Evolutionary conservation across 2,113 vertebrate genomes (phyloP).

Genomic region (Anolis carolinensis): DNA sequence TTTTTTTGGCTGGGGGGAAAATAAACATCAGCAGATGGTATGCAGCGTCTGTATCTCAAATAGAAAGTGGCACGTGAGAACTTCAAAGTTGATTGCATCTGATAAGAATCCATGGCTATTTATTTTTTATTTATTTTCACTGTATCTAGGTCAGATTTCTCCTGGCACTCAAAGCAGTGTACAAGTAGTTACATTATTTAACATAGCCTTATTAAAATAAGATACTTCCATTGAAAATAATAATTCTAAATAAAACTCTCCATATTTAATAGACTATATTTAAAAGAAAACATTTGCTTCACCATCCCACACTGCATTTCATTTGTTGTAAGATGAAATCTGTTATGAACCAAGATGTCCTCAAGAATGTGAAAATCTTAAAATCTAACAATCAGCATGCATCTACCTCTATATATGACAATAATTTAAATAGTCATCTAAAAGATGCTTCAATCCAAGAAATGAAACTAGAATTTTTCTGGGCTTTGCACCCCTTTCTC

Average conservation of each 20-base stretch:
- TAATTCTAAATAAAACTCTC: not conserved
- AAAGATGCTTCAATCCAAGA: too few relatives aligned
- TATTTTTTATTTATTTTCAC: conserved; percentile 36
- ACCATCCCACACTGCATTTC: not conserved
- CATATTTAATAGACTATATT: not conserved
- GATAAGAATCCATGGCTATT: conserved; percentile 41
- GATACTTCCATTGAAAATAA: not conserved
- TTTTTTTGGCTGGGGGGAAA: conserved; percentile 71
- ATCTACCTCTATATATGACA: not conserved
- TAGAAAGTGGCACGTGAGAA: conserved; percentile 50
- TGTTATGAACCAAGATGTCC: not conserved
- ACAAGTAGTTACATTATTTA: not conserved
- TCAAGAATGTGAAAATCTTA: not conserved
- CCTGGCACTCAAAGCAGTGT: not conserved
- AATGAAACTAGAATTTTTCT: too few relatives aligned
- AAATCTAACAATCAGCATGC: not conserved
- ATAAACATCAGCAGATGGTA: conserved; percentile 77
- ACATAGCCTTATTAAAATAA: not conserved
- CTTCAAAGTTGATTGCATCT: conserved; percentile 51
- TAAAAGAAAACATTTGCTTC: not conserved
- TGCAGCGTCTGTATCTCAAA: conserved; percentile 67
- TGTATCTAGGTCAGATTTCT: conserved; percentile 46
- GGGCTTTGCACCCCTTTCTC: too few relatives aligned
- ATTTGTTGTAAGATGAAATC: not conserved
- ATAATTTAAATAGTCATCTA: not conserved